Evolutionary conservation across 2,888 invertebrate species (phyloP), one percentile per base, ranked within the genome.

Genomic region (Amaurobius ferox): DNA sequence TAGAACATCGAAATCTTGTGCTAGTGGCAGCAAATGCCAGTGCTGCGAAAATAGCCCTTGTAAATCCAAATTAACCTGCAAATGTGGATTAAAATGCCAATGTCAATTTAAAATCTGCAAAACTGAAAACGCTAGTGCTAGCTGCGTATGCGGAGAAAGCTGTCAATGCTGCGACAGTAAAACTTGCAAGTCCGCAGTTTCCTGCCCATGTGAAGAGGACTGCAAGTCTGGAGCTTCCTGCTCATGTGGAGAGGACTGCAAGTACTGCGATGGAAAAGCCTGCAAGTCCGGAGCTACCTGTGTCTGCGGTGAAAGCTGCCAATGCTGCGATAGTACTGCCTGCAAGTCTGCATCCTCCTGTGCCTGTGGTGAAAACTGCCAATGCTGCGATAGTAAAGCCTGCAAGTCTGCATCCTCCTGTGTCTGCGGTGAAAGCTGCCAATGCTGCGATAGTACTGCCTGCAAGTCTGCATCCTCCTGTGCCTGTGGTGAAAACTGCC

Each of bases 61-160:
- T 7, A 11, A 66, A 28, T 28, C 29, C 23, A 26, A 29, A 30
- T 7, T 5, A 13, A 11, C 30, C 26, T 74, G 73, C 26, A 19
- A 3, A 1, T 74, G 76, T 29, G 76, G 44, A 66, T 44, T 19
- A 7, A 30, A 66, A 1, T 66, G 76, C 76, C 40, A 68, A 26
- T 77, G 77, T 7, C 16, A 55, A 0, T 13, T 13, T 13, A 2
- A 13, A 35, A 5, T 26, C 0, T 77, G 77, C 29, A 77, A 67
- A n/a, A 3, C 11, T 23, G 2, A 26, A 16, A n/a, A n/a, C n/a
- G n/a, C n/a, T n/a, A n/a, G n/a, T n/a, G 44, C 35, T 35, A 13
- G 55, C 7, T 72, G 72, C 19, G 28, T 29, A 19, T 72, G 72
- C 29, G 72, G 30, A 55, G 55, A 55, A 0, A 23, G 26, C 9